Evolutionary conservation across 2,888 invertebrate genomes (phyloP), one percentile per base, ranked within the genome.

Genomic region (Trissoscelio sp.): DNA sequence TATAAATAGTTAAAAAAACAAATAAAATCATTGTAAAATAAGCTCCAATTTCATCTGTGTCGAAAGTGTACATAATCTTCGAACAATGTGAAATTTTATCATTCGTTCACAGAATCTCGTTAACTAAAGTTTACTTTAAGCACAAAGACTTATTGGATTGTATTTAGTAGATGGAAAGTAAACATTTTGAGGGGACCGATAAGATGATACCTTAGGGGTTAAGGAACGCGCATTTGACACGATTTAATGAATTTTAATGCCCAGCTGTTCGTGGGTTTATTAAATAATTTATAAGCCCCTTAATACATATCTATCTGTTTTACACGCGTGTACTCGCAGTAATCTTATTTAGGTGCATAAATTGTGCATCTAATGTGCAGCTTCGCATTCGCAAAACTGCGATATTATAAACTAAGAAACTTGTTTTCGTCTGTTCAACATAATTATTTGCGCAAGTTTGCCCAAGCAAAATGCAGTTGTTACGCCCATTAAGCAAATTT

Each of bases 261-360:
- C 18, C 34, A 6, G 11, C 20, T 5, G 14, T 28, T 46, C 20
- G 24, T 2, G 2, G 14, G 4, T 5, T 46, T 39, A 46, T 51
- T 34, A 12, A 64, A 64, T 24, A 64, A 64, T 51, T 20, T 37
- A 18, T 31, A 4, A 48, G 22, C 53, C 39, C 66, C 53, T 60
- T 66, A 39, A 66, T 66, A 39, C 18, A 24, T 39, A 66, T 66
- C 66, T 66, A 53, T 53, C 39, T 53, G 24, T 18, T 28, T 18
- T 14, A 42, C 66, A 42, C 28, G 20, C 39, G 24, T 53, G 66
- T 53, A 48, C 37, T 3, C 11, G 6, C 9, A 16, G 53, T 66
- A 66, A 53, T 66, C 66, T 66, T 66, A 66, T 66, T 53, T 24
- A 18, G 53, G 39, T 28, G 24, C 39, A 42, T 42, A 42, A 12